A percentile compares a stretch with the other conserved stretches of the same genome.
Conservation (phyloP, 1,140 invertebrate genomes). For the Sinella curviseta region DNA sequence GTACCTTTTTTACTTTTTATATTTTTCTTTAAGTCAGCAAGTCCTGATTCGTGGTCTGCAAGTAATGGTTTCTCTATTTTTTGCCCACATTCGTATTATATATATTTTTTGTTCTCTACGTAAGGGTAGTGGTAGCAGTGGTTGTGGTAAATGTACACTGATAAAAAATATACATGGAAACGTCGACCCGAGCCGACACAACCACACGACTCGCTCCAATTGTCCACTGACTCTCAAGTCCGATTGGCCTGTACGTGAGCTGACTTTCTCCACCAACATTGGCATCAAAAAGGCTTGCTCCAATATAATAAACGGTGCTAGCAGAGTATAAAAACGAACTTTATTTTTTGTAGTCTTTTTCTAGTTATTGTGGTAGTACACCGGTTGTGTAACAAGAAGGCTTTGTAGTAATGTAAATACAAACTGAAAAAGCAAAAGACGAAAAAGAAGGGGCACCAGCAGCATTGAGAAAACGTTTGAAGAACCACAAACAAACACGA, state of each 20-base stretch:
- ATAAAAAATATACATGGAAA: neutral
- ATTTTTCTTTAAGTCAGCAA: constrained; percentile 10
- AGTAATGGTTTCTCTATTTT: neutral
- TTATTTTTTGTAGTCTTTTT: neutral
- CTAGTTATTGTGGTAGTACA: neutral
- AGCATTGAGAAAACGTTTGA: too few relatives aligned
- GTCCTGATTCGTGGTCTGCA: neutral
- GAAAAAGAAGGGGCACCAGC: too few relatives aligned
- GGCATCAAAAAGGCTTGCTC: constrained; percentile 2
- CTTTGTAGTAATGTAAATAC: too few relatives aligned
- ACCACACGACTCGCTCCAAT: constrained; percentile 20
- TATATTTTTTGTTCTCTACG: too few relatives aligned
- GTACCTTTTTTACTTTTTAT: too few relatives aligned
- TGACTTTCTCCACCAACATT: constrained; percentile 42
- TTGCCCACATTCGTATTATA: too few relatives aligned
- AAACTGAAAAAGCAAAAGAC: too few relatives aligned
- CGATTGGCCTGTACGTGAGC: constrained; percentile 30
- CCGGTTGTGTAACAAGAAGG: too few relatives aligned
- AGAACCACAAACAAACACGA: too few relatives aligned
- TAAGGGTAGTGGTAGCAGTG: neutral
- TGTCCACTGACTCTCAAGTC: constrained; percentile 30
- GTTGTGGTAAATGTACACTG: constrained; percentile 8
- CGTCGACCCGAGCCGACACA: constrained; percentile 22
- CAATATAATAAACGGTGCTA: neutral
- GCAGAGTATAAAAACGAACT: neutral